These are phyloP conservation scores for Diarsia mendica DNA, from an alignment of 2,888 invertebrate genomes.

Conservation along the genomic window DNA sequence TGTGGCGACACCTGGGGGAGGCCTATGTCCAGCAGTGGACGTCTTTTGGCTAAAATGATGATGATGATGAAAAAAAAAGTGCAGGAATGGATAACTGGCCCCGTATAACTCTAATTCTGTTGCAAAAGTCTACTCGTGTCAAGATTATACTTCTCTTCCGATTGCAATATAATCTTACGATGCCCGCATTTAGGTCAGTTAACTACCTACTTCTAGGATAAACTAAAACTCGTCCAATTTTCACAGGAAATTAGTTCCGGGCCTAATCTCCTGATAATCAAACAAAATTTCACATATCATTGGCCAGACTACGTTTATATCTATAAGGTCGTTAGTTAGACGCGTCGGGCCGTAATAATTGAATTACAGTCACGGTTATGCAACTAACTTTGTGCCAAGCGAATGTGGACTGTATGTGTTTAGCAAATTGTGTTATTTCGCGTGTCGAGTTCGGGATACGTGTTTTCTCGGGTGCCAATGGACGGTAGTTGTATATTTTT, in stretches of 20 bases:
- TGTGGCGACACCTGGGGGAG: too few relatives aligned
- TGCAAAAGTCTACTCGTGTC: not conserved
- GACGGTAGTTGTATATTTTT: constrained; percentile 52
- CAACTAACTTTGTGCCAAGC: constrained; percentile 64
- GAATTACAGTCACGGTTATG: constrained; percentile 82
- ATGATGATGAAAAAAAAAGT: too few relatives aligned
- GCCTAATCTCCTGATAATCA: constrained; percentile 55
- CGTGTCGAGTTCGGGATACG: constrained; percentile 44
- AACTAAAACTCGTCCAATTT: constrained; percentile 33
- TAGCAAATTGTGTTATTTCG: constrained; percentile 63
- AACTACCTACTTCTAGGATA: constrained; percentile 1
- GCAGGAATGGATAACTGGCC: too few relatives aligned
- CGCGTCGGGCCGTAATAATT: constrained; percentile 85
- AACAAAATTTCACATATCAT: constrained; percentile 66
- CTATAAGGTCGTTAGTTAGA: constrained; percentile 85
- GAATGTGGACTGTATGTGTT: constrained; percentile 56
- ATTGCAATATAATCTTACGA: not conserved
- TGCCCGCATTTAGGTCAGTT: too few relatives aligned
- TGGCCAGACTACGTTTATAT: constrained; percentile 61
- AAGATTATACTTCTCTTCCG: not conserved
- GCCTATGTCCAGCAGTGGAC: too few relatives aligned
- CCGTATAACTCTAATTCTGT: too few relatives aligned
- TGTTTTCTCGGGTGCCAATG: constrained; percentile 54
- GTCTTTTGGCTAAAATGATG: too few relatives aligned
- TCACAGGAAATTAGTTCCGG: constrained; percentile 51